phyloP scores from a whole-genome alignment of 2,888 invertebrate genomes.

The Xanthorhoe spadicearia region DNA sequence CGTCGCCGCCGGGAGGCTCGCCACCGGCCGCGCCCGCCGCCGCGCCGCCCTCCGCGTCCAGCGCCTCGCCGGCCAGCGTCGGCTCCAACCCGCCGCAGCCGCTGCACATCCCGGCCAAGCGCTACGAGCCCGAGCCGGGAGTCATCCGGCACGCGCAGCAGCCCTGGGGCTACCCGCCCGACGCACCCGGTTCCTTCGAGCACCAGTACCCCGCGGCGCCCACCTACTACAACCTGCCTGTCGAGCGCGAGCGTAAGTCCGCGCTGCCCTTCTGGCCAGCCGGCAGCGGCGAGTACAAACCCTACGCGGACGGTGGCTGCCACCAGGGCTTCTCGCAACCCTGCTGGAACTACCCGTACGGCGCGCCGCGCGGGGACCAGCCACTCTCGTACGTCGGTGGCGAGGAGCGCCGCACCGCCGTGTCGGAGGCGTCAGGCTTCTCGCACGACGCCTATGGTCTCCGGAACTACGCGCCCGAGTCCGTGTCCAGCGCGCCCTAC shows the following conservation, averaged over 20 bases:
- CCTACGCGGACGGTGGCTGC: slow-evolving; percentile 85
- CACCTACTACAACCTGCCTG: slow-evolving; percentile 90
- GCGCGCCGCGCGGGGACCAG: slow-evolving; percentile 86
- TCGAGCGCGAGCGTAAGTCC: slow-evolving; percentile 87
- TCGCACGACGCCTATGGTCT: slow-evolving; percentile 91
- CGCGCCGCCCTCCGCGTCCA: slow-evolving; percentile 85
- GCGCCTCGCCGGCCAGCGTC: slow-evolving; percentile 85
- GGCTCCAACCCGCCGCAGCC: slow-evolving; percentile 90
- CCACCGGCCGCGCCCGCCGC: slow-evolving; percentile 89
- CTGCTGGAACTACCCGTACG: slow-evolving; percentile 90
- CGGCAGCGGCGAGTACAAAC: slow-evolving; percentile 86
- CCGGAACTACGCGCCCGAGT: slow-evolving; percentile 90
- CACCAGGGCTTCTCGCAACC: slow-evolving; percentile 89
- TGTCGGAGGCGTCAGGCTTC: slow-evolving; percentile 87
- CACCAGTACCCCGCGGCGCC: slow-evolving; percentile 89
- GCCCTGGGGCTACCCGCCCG: slow-evolving; percentile 90
- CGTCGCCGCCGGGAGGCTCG: slow-evolving; percentile 84
- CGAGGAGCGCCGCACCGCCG: slow-evolving; percentile 88
- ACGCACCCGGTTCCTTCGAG: slow-evolving; percentile 86
- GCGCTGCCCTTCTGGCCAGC: slow-evolving; percentile 89
- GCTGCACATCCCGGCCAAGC: slow-evolving; percentile 95
- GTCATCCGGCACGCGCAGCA: slow-evolving; percentile 92
- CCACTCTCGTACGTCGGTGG: slow-evolving; percentile 89
- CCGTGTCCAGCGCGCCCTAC: slow-evolving; percentile 90
- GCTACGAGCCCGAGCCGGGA: slow-evolving; percentile 87